Evolutionary conservation across 2,888 invertebrate species (phyloP).

Genomic region (Limnephilus marmoratus): DNA sequence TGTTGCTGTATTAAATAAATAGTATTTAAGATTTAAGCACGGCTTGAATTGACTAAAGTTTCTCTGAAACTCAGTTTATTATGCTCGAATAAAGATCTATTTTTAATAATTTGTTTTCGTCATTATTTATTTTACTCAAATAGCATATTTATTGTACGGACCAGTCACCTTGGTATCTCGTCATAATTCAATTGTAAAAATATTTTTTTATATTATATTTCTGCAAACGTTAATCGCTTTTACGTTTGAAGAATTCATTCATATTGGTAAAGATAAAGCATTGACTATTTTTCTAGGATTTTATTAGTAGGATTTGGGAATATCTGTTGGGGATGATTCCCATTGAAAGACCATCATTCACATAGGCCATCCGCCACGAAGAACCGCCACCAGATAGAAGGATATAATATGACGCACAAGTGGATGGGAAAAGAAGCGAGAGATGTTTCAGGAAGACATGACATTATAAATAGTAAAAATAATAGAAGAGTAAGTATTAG

Average conservation of each 20-base stretch:
- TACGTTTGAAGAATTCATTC: too few relatives aligned
- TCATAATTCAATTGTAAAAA: too few relatives aligned
- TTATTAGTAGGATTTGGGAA: too few relatives aligned
- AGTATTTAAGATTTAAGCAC: background rate
- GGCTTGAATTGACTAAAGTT: background rate
- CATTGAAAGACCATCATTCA: too few relatives aligned
- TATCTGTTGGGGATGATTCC: too few relatives aligned
- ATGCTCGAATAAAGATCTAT: slow-evolving; percentile 2
- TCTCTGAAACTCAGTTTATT: background rate
- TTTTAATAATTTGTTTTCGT: background rate
- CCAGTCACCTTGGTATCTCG: too few relatives aligned
- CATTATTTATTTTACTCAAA: background rate
- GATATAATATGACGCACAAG: background rate
- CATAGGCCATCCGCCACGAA: too few relatives aligned
- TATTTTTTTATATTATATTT: too few relatives aligned
- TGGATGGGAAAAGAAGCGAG: background rate
- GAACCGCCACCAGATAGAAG: background rate
- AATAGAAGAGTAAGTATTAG: too few relatives aligned
- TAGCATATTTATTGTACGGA: background rate
- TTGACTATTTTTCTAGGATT: too few relatives aligned
- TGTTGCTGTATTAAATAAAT: background rate
- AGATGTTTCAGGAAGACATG: background rate
- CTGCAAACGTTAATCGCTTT: too few relatives aligned
- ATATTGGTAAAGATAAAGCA: too few relatives aligned
- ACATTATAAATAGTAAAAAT: background rate